Evolutionary conservation across 23 tunicate genomes (phyloP).

Genomic region (Trididemnum miniatum): DNA sequence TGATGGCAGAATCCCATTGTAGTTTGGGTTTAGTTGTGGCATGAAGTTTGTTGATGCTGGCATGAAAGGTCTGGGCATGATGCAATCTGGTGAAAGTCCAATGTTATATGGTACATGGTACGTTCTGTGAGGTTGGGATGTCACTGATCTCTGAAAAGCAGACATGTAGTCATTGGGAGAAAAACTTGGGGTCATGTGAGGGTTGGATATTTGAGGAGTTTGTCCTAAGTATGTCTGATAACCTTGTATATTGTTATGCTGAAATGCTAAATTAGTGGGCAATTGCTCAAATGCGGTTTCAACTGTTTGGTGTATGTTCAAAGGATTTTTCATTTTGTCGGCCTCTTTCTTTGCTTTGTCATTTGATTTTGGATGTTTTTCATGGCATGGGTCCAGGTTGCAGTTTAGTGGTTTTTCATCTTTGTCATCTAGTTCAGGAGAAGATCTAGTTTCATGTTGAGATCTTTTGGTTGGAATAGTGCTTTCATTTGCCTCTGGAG

Average conservation of each 20-base stretch:
- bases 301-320: background rate
- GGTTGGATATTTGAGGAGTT: background rate
- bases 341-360: background rate
- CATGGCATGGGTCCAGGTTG: no score
- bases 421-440: background rate
- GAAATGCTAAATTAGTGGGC: background rate
- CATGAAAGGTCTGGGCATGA: background rate
- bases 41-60: background rate
- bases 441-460: background rate
- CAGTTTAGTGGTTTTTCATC: no score
- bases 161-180: background rate
- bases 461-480: no score
- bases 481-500: no score
- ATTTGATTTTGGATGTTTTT: background rate
- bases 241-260: background rate
- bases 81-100: background rate
- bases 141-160: background rate
- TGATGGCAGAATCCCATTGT: background rate
- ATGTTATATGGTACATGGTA: background rate
- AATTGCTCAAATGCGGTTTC: background rate
- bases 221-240: background rate
- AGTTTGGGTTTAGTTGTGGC: background rate
- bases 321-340: background rate
- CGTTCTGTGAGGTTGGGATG: background rate
- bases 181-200: background rate